Base-by-base conservation (phyloP, 30 jellyfish, hydroid and myxozoan genomes). In the Aurelia coerulea region DNA sequence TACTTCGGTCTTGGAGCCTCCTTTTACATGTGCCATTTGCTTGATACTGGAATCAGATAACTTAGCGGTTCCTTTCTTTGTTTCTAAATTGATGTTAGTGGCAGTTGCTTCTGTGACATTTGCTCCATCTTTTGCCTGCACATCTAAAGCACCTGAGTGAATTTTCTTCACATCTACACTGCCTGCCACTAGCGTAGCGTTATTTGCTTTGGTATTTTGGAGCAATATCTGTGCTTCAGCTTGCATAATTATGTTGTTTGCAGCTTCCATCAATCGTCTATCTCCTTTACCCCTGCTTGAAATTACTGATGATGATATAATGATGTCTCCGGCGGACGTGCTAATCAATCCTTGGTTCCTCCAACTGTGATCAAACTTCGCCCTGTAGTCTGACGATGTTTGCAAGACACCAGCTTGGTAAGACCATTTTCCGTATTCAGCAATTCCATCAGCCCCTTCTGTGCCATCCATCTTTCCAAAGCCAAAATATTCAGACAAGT, bases 371-470 rank as follows among this genome's bases (percentile, higher is more conserved):
- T 60, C 70, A 60, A 60, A 60, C 70, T 60, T 60, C 0, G 39
- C 70, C 14, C 70, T 60, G 70, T 60, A 60, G 15, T 60, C 70
- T n/a, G 35, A n/a, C 35, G 70, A 17, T n/a, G 35, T 60, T 60
- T 60, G 70, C 35, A 60, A 60, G 35, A 60, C 70, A 15, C 70
- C 70, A 17, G 37, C 70, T 60, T 60, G 70, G 70, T 60, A 60
- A 7, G 37, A 60, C 70, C 70, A 60, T 23, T 17, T 15, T 23
- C 70, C 70, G 13, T n/a, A 13, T 60, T 60, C 70, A 17, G 70
- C 12, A 10, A 60, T 60, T 60, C 70, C 70, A 46, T 46, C 56
- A n/a, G 35, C 35, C 8, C 70, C 70, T n/a, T 60, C 35, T 3
- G 8, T 13, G 8, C 70, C 70, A n/a, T 60, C 70, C 35, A 60